These are phyloP conservation scores for Monomorium pharaonis DNA, from an alignment of 1,140 invertebrate species.

Conservation along the genomic window DNA sequence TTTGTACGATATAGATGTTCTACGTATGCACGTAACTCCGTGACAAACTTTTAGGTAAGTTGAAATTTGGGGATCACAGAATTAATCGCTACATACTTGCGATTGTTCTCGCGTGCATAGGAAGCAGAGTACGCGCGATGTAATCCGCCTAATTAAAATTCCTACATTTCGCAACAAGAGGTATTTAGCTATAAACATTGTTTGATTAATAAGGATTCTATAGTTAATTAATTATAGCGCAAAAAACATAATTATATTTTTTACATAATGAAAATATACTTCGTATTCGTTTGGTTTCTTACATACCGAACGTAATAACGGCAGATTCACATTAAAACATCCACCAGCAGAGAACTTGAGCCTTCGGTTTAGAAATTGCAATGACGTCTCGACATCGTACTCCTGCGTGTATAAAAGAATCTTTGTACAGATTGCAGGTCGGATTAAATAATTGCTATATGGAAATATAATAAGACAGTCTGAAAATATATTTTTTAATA, in stretches of 20 bases:
- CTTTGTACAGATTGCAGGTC: neutral
- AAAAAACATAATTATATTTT: neutral
- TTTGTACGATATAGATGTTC: neutral
- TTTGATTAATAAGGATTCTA: neutral
- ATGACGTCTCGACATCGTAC: conserved; percentile 67
- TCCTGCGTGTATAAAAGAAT: conserved; percentile 25
- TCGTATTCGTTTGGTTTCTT: neutral
- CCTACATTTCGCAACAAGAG: neutral
- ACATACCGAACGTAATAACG: conserved; percentile 80
- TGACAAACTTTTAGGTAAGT: neutral
- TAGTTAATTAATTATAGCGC: too few species aligned
- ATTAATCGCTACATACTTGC: neutral
- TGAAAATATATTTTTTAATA: too few species aligned
- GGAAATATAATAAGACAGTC: neutral
- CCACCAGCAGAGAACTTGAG: conserved; percentile 81
- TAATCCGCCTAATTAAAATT: conserved; percentile 3
- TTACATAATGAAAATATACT: neutral
- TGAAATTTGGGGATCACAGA: neutral
- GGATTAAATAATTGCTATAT: neutral
- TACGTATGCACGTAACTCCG: neutral
- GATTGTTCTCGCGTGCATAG: neutral
- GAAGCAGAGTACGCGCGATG: neutral
- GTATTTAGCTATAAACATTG: neutral
- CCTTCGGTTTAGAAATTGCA: conserved; percentile 78
- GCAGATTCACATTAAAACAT: conserved; percentile 80